Conservation (phyloP, 2,888 invertebrate genomes). For the Cephonodes hylas region DNA sequence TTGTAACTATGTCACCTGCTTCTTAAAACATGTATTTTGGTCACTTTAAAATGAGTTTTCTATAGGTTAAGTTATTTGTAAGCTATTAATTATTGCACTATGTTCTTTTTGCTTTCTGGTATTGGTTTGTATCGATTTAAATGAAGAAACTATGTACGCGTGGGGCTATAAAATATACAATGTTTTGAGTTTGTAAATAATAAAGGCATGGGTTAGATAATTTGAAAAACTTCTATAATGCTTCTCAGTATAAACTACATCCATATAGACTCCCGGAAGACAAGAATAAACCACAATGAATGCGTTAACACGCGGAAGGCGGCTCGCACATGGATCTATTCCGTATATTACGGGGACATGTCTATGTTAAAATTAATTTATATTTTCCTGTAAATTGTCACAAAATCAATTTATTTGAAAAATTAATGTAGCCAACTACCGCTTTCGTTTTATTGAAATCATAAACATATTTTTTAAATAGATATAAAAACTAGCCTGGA, state of each 20-base stretch:
- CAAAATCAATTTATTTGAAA: background rate
- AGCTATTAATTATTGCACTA: too few relatives aligned
- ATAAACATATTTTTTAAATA: too few relatives aligned
- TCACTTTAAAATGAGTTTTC: background rate
- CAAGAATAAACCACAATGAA: slow-evolving; percentile 35
- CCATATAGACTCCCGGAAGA: slow-evolving; percentile 48
- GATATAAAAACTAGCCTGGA: too few relatives aligned
- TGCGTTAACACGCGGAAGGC: slow-evolving; percentile 59
- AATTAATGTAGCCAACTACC: too few relatives aligned
- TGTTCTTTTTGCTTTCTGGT: background rate
- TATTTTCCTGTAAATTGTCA: background rate
- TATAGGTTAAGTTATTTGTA: background rate
- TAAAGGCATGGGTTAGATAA: background rate
- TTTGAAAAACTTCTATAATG: slow-evolving; percentile 10
- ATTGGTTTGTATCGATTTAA: background rate
- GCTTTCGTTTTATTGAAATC: too few relatives aligned
- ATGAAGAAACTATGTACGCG: background rate
- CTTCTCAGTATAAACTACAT: slow-evolving; percentile 20
- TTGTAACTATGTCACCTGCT: too few relatives aligned
- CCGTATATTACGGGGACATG: slow-evolving; percentile 27
- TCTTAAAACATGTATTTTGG: background rate
- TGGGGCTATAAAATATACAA: background rate
- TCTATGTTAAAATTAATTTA: slow-evolving; percentile 12
- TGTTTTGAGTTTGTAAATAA: background rate
- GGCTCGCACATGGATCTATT: slow-evolving; percentile 40